phyloP scores from a whole-genome alignment of 1,140 invertebrate species.

The Drosophila kepulauana region DNA sequence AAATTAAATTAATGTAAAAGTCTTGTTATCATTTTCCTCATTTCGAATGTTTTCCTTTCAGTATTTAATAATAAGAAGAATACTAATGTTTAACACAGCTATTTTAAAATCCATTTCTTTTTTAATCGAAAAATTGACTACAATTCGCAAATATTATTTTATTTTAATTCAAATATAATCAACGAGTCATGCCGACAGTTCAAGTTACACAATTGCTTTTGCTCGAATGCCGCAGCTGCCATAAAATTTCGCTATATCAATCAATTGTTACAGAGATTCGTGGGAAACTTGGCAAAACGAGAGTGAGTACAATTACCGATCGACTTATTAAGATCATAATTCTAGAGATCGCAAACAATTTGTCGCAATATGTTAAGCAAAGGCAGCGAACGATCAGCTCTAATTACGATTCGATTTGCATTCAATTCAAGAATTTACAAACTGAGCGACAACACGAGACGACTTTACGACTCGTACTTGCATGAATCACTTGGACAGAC shows the following conservation, averaged over 20 bases:
- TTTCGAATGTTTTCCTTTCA: too few species aligned
- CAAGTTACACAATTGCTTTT: background rate
- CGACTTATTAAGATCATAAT: slow-evolving; percentile 68
- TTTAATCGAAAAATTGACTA: too few species aligned
- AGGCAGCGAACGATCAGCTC: slow-evolving; percentile 42
- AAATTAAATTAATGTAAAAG: too few species aligned
- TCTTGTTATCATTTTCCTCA: too few species aligned
- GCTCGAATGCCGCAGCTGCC: background rate
- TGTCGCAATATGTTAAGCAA: slow-evolving; percentile 51
- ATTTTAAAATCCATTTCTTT: too few species aligned
- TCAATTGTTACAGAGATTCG: slow-evolving; percentile 43
- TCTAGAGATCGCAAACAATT: slow-evolving; percentile 62
- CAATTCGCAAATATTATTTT: too few species aligned
- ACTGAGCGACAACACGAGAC: background rate
- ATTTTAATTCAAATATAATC: too few species aligned
- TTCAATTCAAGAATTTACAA: slow-evolving; percentile 16
- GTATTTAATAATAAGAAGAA: too few species aligned
- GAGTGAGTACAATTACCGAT: slow-evolving; percentile 41
- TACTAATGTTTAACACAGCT: too few species aligned
- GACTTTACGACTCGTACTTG: slow-evolving; percentile 2
- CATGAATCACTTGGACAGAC: slow-evolving; percentile 62
- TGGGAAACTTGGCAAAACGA: slow-evolving; percentile 53
- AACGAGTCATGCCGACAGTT: too few species aligned
- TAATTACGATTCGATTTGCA: slow-evolving; percentile 72
- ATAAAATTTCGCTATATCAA: slow-evolving; percentile 19